These are phyloP conservation scores for Palythoa grandiflora DNA, from an alignment of 92 coral and sea anemone species.

Conservation along the genomic window DNA sequence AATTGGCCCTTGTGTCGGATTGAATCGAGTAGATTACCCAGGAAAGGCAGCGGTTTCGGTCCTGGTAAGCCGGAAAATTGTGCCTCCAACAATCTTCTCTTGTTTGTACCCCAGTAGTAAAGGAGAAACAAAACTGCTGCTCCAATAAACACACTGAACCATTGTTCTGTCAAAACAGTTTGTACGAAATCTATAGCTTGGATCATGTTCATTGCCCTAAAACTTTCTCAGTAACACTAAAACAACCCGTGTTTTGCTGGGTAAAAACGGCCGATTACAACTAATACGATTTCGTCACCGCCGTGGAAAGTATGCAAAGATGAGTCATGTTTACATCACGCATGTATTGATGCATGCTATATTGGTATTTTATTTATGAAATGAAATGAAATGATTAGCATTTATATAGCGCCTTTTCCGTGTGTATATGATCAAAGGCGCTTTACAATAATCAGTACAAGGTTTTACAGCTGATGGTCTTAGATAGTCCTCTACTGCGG, in stretches of 20 bases:
- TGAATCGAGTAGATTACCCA: slow-evolving; percentile 52
- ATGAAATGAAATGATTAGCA: too few relatives aligned
- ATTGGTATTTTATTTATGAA: too few relatives aligned
- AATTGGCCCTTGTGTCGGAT: slow-evolving; percentile 53
- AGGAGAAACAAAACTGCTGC: slow-evolving; percentile 6
- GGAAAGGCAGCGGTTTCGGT: slow-evolving; percentile 56
- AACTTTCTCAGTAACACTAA: not conserved
- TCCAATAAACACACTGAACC: slow-evolving; percentile 7
- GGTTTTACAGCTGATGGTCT: too few relatives aligned
- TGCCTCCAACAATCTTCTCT: slow-evolving; percentile 46
- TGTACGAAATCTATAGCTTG: not conserved
- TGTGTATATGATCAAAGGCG: too few relatives aligned
- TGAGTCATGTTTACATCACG: not conserved
- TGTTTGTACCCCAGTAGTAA: slow-evolving; percentile 51
- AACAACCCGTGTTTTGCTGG: not conserved
- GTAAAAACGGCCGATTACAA: not conserved
- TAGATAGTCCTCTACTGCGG: too few relatives aligned
- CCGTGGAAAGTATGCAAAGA: not conserved
- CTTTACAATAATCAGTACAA: too few relatives aligned
- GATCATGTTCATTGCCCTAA: not conserved
- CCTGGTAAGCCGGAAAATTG: slow-evolving; percentile 40
- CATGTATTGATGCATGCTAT: not conserved
- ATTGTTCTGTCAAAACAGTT: not conserved
- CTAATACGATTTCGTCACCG: not conserved
- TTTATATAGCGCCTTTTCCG: too few relatives aligned